Evolutionary conservation across 2,797 vertebrate genomes (phyloP), one percentile per base, ranked within the genome.

Genomic region (Jordanella pulchra): DNA sequence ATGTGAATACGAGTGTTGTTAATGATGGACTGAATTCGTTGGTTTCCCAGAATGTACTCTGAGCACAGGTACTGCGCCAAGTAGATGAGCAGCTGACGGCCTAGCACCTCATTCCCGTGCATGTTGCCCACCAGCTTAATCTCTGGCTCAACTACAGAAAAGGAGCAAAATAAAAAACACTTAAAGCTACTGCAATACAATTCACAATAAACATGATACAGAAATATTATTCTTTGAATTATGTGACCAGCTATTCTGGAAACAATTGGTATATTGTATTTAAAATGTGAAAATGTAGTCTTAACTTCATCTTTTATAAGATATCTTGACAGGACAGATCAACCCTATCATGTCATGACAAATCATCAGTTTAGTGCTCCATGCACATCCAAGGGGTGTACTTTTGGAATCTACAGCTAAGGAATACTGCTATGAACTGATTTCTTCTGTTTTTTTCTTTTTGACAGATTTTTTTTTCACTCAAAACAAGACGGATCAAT

Each of bases 31-130:
- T 98, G 97, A 84, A 99, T 85, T 17, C 97, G 94, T 17, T 93
- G 78, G 61, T 96, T 97, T 55, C 97, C 98, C 6, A 96, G 94
- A 56, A 93, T 88, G 83, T 98, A 98, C 84, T 99, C 97, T 0
- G 97, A 97, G 67, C 98, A 99, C 87, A 99, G 89, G 85, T 97
- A 97, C 90, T 99, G 97, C 14, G 94, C 91, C n/a, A 99, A 87
- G 83, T 98, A 99, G 81, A 99, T 89, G 74, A 99, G 94, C 76
- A 99, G 85, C 82, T 99, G 96, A 50, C 96, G 95, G 30, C 98
- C 97, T 32, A 97, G 91, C 39, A 99, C 98, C 91, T 99, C 98
- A 14, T 99, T 99, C 58, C 98, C 98, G 0, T 99, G 98, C 94
- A 99, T 99, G 91, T 99, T 99, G 53, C 95, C 98, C 42, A 99